These are phyloP conservation scores for Pygoscelis antarcticus DNA, from an alignment of 2,113 vertebrate species.

Conservation along the genomic window DNA sequence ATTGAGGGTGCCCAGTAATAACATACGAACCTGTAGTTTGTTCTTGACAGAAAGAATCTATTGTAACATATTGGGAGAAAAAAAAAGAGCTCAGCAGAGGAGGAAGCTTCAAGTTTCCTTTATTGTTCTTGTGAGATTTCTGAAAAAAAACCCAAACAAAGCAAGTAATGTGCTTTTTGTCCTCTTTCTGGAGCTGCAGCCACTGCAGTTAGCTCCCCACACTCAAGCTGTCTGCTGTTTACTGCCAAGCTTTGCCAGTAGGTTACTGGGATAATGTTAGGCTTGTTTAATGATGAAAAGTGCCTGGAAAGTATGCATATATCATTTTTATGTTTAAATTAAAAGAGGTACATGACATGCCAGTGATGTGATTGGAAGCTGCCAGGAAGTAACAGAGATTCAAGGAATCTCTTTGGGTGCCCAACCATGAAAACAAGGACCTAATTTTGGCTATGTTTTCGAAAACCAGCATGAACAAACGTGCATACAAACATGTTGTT, in stretches of 20 bases:
- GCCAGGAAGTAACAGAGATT: neutral
- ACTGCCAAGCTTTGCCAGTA: neutral
- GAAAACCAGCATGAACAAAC: neutral
- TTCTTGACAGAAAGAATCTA: neutral
- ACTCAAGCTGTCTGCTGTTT: neutral
- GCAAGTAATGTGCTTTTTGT: neutral
- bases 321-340: neutral
- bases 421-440: neutral
- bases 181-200: slow-evolving; percentile 24
- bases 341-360: neutral
- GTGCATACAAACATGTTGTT: neutral
- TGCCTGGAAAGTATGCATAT: neutral
- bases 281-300: neutral
- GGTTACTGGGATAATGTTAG: neutral
- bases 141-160: neutral
- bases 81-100: neutral
- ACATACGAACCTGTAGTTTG: neutral
- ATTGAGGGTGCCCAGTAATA: neutral
- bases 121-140: neutral
- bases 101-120: neutral
- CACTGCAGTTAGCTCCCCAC: neutral
- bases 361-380: neutral
- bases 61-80: neutral
- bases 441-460: neutral
- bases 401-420: neutral